A percentile compares a stretch with the other conserved stretches of the same genome.
These are phyloP conservation scores for Chiroxiphia lanceolata DNA, from an alignment of 2,797 vertebrate genomes.

Conservation along the genomic window DNA sequence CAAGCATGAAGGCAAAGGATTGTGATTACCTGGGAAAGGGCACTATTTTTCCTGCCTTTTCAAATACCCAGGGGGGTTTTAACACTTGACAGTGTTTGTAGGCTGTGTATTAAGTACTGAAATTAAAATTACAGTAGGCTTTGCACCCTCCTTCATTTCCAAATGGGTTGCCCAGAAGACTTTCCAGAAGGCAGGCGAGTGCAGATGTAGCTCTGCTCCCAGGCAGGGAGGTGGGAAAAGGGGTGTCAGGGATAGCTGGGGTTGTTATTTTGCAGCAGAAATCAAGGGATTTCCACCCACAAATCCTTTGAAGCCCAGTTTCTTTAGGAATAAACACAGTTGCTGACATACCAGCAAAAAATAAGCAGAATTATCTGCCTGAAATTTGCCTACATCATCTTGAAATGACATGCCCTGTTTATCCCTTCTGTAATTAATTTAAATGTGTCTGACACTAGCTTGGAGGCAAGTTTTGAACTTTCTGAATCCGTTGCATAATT, in stretches of 20 bases:
- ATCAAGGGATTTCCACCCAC: not conserved
- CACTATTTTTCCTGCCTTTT: not conserved
- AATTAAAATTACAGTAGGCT: not conserved
- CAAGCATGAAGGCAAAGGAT: not conserved
- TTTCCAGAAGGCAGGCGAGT: not conserved
- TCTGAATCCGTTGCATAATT: not conserved
- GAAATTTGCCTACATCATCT: not conserved
- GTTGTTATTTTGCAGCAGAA: not conserved
- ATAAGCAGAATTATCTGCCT: not conserved
- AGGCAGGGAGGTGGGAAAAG: not conserved
- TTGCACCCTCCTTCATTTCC: not conserved
- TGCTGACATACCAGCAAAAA: not conserved
- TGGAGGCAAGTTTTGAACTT: not conserved
- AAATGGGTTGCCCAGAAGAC: not conserved
- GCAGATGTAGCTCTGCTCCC: not conserved
- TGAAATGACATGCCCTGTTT: not conserved
- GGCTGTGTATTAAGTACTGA: not conserved
- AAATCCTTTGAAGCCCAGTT: not conserved
- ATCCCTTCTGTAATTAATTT: not conserved
- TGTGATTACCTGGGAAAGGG: rapidly evolving
- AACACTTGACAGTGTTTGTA: not conserved
- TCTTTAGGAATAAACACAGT: not conserved
- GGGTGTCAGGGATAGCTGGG: not conserved
- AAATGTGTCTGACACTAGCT: not conserved
- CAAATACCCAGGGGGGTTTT: not conserved